These are phyloP conservation scores for Rhysida immarginata DNA, from an alignment of 1,140 invertebrate genomes.

Conservation along the genomic window DNA sequence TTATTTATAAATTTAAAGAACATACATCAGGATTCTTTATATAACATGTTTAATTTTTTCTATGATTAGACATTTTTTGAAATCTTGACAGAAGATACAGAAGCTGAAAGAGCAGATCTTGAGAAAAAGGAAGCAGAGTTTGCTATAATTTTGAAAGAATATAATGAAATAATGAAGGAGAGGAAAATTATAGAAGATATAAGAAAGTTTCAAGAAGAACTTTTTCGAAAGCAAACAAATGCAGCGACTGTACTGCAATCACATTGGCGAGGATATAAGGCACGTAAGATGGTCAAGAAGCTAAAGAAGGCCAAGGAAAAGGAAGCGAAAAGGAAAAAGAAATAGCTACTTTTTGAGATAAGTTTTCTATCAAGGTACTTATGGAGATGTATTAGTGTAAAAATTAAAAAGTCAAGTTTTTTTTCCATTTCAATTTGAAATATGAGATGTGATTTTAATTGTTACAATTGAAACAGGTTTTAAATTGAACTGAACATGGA, in stretches of 20 bases:
- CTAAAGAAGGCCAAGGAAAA: not conserved
- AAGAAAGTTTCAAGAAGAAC: not conserved
- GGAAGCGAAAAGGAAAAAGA: not conserved
- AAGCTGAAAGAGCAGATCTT: not conserved
- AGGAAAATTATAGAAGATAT: not conserved
- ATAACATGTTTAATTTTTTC: not conserved
- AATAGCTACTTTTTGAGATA: not conserved
- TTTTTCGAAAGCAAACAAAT: not conserved
- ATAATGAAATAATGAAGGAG: not conserved
- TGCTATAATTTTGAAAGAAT: not conserved
- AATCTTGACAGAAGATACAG: not conserved
- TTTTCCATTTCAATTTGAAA: not conserved
- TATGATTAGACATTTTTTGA: not conserved
- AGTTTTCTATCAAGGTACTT: not conserved
- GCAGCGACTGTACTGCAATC: not conserved
- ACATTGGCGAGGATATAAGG: not conserved
- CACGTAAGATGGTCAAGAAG: not conserved
- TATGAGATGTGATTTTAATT: not conserved
- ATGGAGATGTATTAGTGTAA: not conserved
- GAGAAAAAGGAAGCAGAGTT: not conserved
- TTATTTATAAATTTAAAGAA: conserved; percentile 1
- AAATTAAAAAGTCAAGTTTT: not conserved
- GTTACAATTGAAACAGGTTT: not conserved
- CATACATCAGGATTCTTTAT: not conserved
- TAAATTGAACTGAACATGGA: not conserved